Evolutionary conservation across 2,888 invertebrate species (phyloP).

Genomic region (Chrysomela aeneicollis): DNA sequence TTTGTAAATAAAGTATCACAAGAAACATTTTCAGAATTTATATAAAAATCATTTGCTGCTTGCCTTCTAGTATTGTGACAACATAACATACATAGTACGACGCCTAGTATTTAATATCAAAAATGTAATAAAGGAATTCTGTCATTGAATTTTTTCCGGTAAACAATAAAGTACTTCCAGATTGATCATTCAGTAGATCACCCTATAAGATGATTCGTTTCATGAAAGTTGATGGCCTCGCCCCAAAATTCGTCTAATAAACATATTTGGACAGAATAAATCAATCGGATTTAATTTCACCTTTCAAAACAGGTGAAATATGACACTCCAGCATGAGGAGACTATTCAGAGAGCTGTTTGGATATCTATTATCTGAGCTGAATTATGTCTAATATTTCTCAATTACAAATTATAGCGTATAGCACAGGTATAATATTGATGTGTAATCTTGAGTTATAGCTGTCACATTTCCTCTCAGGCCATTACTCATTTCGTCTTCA

Average conservation of each 20-base stretch:
- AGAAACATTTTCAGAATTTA: too few species aligned
- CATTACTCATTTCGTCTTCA: constrained; percentile 5
- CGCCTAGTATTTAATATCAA: too few species aligned
- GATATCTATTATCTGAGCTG: constrained; percentile 8
- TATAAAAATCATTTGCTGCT: too few species aligned
- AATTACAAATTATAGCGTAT: constrained; percentile 9
- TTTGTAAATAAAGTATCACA: too few species aligned
- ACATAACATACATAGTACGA: too few species aligned
- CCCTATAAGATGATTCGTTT: background rate
- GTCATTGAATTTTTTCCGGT: too few species aligned
- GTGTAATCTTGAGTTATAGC: background rate
- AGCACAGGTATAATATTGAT: constrained; percentile 2
- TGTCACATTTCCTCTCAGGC: background rate
- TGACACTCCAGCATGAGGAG: background rate
- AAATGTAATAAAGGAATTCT: too few species aligned
- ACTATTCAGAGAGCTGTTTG: constrained; percentile 8
- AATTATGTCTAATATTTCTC: constrained; percentile 18
- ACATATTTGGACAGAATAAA: constrained; percentile 2
- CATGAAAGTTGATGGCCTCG: background rate
- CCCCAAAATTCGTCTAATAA: background rate
- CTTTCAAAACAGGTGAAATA: constrained; percentile 1
- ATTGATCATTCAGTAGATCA: background rate
- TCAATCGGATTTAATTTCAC: constrained; percentile 1
- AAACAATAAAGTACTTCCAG: too few species aligned
- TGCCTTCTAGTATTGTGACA: too few species aligned